Percentiles rank a stretch among this genome's conserved stretches.
Conservation (phyloP, 1,140 invertebrate genomes). For the Parasteatoda tepidariorum region DNA sequence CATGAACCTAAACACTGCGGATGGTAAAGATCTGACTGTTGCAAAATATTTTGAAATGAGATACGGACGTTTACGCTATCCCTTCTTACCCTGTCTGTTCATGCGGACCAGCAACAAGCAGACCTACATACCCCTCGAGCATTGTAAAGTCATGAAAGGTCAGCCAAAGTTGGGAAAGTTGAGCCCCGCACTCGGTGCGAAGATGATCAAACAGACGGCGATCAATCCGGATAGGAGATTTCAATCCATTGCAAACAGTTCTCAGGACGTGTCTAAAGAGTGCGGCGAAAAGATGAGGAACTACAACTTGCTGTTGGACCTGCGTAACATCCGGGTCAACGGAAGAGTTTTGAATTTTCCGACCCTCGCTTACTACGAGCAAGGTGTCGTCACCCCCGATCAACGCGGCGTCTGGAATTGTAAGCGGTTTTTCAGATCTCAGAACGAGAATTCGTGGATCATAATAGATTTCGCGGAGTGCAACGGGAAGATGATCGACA, state of each 20-base stretch:
- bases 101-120: constrained; percentile 63
- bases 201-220: constrained; percentile 64
- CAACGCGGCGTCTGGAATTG: constrained; percentile 42
- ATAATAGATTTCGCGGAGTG: constrained; percentile 15
- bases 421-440: constrained; percentile 18
- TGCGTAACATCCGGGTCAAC: background rate
- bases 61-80: constrained; percentile 61
- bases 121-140: constrained; percentile 66
- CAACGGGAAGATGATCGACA: background rate
- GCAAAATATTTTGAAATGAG: constrained; percentile 34
- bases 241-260: constrained; percentile 6
- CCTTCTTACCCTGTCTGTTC: constrained; percentile 66
- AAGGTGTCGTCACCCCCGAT: background rate
- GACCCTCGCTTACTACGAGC: background rate
- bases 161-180: constrained; percentile 63
- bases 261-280: background rate
- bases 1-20: background rate
- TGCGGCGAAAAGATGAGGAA: constrained; percentile 11
- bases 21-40: constrained; percentile 1
- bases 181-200: constrained; percentile 15
- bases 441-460: constrained; percentile 21
- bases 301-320: constrained; percentile 19
- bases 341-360: constrained; percentile 27
- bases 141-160: constrained; percentile 65
- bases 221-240: constrained; percentile 64